Conservation (phyloP, 2,113 vertebrate species). For the Chaetorhynchus papuensis region DNA sequence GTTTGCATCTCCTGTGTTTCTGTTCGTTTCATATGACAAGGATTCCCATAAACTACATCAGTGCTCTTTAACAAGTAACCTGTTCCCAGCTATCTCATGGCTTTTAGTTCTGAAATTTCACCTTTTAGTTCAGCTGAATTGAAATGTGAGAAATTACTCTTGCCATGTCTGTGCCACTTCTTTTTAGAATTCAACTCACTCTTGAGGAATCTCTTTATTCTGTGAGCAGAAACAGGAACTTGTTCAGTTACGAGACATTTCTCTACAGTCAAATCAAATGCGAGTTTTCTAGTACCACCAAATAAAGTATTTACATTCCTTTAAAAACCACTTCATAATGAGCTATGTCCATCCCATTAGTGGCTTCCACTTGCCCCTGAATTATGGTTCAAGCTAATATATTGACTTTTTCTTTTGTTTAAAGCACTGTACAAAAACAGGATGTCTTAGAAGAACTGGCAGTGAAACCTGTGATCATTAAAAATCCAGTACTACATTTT, state of each 20-base stretch:
- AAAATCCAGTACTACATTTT: constrained; percentile 25
- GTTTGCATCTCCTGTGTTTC: background rate
- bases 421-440: constrained; percentile 8
- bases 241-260: background rate
- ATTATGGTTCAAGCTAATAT: background rate
- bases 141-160: background rate
- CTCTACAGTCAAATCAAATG: background rate
- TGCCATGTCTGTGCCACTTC: background rate
- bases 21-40: background rate
- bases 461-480: constrained; percentile 1
- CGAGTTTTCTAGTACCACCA: background rate
- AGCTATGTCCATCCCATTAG: background rate
- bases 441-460: constrained; percentile 40
- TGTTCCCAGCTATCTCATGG: background rate
- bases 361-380: background rate
- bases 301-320: background rate
- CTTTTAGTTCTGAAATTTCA: background rate
- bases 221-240: background rate
- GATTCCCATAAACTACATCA: background rate
- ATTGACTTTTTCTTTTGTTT: background rate
- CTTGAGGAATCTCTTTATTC: background rate
- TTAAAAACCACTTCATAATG: background rate
- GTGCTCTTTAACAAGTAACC: background rate
- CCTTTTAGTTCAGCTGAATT: background rate
- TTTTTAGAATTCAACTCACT: background rate